Conservation (phyloP, 2,888 invertebrate species). For the Exephanes ischioxanthus region DNA sequence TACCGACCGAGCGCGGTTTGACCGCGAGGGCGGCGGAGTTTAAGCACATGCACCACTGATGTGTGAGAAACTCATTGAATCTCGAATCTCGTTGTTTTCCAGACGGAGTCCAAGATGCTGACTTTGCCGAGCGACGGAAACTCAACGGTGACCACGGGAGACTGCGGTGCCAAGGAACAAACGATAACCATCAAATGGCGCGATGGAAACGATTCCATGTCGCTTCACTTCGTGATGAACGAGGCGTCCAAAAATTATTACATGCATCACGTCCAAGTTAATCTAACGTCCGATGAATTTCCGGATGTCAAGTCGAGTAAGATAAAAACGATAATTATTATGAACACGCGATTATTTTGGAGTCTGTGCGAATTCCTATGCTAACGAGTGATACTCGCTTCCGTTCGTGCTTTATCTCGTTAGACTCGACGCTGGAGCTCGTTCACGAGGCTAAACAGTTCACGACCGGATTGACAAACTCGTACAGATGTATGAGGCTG, state of each 20-base stretch:
- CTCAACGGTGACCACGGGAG: conserved; percentile 82
- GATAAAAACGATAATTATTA: conserved; percentile 19
- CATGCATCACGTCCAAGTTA: conserved; percentile 76
- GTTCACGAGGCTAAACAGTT: conserved; percentile 87
- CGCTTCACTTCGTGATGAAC: conserved; percentile 85
- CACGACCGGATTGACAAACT: conserved; percentile 88
- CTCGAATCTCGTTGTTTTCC: conserved; percentile 71
- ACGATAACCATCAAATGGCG: conserved; percentile 84
- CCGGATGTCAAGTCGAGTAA: conserved; percentile 79
- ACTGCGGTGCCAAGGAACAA: conserved; percentile 83
- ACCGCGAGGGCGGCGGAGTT: not conserved
- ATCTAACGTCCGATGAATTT: conserved; percentile 79
- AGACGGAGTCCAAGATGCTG: conserved; percentile 78
- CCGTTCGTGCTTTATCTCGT: conserved; percentile 52
- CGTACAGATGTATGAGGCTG: conserved; percentile 90
- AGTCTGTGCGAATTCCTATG: not conserved
- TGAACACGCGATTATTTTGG: not conserved
- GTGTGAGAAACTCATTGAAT: conserved; percentile 20
- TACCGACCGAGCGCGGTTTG: conserved; percentile 13
- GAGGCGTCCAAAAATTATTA: conserved; percentile 78
- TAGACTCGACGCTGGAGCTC: conserved; percentile 84
- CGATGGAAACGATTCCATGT: conserved; percentile 76
- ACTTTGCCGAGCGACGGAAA: conserved; percentile 84
- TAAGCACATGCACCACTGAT: not conserved
- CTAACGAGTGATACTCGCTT: not conserved